Percentiles rank a stretch among this genome's conserved stretches.
Conservation (phyloP, 2,113 vertebrate species). For the Brachyistius frenatus region DNA sequence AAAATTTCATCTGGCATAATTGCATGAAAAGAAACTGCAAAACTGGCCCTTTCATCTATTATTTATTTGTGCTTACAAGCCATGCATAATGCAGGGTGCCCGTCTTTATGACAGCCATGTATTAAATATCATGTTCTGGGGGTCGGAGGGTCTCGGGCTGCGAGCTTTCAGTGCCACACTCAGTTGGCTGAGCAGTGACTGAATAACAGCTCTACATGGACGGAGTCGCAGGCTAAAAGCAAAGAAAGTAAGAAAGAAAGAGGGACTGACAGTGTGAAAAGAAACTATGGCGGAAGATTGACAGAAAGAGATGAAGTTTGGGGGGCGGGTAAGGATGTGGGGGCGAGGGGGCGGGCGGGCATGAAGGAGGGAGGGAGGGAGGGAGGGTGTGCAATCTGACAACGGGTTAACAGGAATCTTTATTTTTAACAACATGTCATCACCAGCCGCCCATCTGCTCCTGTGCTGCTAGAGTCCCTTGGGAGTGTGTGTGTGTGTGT, state of each 20-base stretch:
- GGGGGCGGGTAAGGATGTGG: conserved; percentile 9
- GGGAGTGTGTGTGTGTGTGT: conserved; percentile 56
- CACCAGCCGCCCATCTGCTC: conserved; percentile 83
- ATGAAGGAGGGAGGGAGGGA: conserved; percentile 10
- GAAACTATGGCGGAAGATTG: conserved; percentile 37
- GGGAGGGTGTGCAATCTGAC: conserved; percentile 54
- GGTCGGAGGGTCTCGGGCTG: conserved; percentile 50
- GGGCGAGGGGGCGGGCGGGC: too few relatives aligned
- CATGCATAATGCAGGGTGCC: conserved; percentile 77
- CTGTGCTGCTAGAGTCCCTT: conserved; percentile 72
- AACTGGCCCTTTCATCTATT: conserved; percentile 78
- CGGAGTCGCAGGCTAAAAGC: not conserved
- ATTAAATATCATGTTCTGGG: conserved; percentile 79
- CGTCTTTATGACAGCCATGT: conserved; percentile 75
- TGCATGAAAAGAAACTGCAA: conserved; percentile 72
- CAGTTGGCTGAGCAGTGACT: conserved; percentile 25
- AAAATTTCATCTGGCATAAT: conserved; percentile 77
- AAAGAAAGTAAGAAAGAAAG: conserved; percentile 3
- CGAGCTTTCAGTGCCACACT: conserved; percentile 36
- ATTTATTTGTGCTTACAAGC: conserved; percentile 79
- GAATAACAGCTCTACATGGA: conserved; percentile 13
- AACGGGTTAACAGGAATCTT: conserved; percentile 81
- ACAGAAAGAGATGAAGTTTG: conserved; percentile 45
- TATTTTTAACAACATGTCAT: conserved; percentile 85
- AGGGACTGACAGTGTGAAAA: conserved; percentile 18